Conservation (phyloP, 1,140 invertebrate genomes). For the Drosophila ficusphila region DNA sequence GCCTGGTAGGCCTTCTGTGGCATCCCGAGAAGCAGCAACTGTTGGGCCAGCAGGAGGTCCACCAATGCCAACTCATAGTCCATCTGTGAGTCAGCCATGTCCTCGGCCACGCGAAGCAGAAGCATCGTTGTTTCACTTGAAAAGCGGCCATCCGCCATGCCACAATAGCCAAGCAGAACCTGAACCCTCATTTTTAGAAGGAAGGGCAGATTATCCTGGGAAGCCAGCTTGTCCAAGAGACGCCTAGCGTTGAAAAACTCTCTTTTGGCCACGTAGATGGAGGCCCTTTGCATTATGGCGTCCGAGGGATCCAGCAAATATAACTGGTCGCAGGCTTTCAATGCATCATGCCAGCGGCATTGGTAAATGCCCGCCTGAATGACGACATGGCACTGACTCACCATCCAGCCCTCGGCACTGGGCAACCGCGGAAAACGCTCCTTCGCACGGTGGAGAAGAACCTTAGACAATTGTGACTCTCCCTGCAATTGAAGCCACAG, state of each 20-base stretch:
- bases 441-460: constrained; percentile 86
- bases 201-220: constrained; percentile 85
- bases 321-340: constrained; percentile 89
- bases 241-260: constrained; percentile 87
- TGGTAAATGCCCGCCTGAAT: constrained; percentile 86
- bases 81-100: constrained; percentile 89
- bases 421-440: constrained; percentile 87
- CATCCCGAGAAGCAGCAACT: constrained; percentile 89
- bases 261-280: constrained; percentile 89
- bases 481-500: constrained; percentile 87
- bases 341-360: constrained; percentile 91
- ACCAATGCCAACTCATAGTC: constrained; percentile 90
- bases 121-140: constrained; percentile 86
- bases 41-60: constrained; percentile 91
- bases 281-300: constrained; percentile 87
- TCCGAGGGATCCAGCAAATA: constrained; percentile 89
- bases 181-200: constrained; percentile 88
- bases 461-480: constrained; percentile 86
- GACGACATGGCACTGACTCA: constrained; percentile 88
- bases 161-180: constrained; percentile 89
- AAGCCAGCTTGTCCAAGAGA: constrained; percentile 86
- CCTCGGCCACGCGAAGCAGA: constrained; percentile 89
- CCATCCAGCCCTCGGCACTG: constrained; percentile 88
- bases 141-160: constrained; percentile 84
- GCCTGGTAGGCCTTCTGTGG: constrained; percentile 89